Base-by-base conservation (phyloP, 2,113 vertebrate genomes). In the Gyps fulvus region DNA sequence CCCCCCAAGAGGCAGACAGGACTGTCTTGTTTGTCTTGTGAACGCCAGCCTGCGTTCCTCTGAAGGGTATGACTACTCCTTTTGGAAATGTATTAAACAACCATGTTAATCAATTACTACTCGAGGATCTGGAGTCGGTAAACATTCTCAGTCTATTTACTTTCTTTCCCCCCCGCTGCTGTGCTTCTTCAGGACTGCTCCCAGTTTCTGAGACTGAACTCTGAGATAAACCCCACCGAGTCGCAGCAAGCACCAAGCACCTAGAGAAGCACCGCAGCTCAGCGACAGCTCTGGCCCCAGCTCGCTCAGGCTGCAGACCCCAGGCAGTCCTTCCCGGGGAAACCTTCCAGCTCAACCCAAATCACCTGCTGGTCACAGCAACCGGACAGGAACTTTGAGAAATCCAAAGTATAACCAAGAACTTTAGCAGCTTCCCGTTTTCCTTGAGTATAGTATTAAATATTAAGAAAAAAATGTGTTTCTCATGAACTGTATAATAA, bases 251-350 rank as follows among this genome's bases (percentile, higher is more conserved):
- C 16, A 82, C 21, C 10, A 17, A 61, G 43, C 0, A 29, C 29
- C 47, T 3, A 16, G 31, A 67, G 27, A 87, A 79, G 47, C 16
- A 32, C 23, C 8, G 4, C 27, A 66, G 43, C 42, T 26, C 45
- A 25, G 26, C 2, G 1, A 38, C 0, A 0, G 9, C 32, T 36
- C 16, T 0, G 2, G 29, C 17, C 45, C 29, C n/a, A 22, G 47
- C 38, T 38, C 0, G 0, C 32, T 65, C 29, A 20, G 21, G 20
- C 2, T 31, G 32, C n/a, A 27, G 55, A 77, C 31, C 18, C 0
- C 1, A 71, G 61, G 14, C 31, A 29, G 8, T 14, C 18, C 40
- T 13, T 36, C 16, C 43, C 15, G 34, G 23, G 43, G 38, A 88
- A 59, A 80, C 31, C 26, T 50, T 42, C 17, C 43, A 58, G 27